Conservation (phyloP, 2,797 vertebrate genomes). For the Manis pentadactyla region DNA sequence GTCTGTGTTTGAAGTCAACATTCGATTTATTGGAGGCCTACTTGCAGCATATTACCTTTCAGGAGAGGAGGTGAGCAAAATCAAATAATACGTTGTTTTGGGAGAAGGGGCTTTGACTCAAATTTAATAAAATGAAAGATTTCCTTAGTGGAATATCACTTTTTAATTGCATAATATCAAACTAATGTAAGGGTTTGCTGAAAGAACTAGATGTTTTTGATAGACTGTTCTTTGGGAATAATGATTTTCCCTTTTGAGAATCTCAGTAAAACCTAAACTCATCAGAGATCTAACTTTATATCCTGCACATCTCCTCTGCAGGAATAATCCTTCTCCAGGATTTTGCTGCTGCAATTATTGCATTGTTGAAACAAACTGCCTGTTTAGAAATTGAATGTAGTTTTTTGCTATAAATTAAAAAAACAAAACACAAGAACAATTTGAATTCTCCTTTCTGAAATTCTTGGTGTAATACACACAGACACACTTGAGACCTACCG, state of each 20-base stretch:
- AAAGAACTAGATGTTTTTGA: not conserved
- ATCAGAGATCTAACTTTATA: not conserved
- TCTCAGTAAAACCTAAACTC: not conserved
- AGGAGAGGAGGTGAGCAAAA: slow-evolving; percentile 94
- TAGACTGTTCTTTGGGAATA: not conserved
- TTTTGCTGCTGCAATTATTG: not conserved
- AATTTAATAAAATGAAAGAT: not conserved
- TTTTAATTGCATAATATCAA: slow-evolving; percentile 22
- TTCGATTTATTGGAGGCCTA: slow-evolving; percentile 98
- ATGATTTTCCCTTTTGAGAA: slow-evolving; percentile 45
- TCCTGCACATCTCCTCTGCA: not conserved
- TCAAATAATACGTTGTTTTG: not conserved
- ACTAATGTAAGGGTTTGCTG: not conserved
- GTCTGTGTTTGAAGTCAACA: slow-evolving; percentile 99
- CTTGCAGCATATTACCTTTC: slow-evolving; percentile 98
- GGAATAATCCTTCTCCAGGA: not conserved
- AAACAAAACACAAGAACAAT: not conserved
- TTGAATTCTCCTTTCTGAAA: slow-evolving; percentile 32
- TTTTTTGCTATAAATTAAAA: not conserved
- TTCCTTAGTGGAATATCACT: not conserved
- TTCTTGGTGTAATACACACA: not conserved
- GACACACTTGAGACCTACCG: not conserved
- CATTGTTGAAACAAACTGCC: not conserved
- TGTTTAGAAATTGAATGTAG: not conserved
- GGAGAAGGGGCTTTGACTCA: not conserved